Evolutionary conservation across 2,797 vertebrate species (phyloP).

Genomic region (Poecile montanus): DNA sequence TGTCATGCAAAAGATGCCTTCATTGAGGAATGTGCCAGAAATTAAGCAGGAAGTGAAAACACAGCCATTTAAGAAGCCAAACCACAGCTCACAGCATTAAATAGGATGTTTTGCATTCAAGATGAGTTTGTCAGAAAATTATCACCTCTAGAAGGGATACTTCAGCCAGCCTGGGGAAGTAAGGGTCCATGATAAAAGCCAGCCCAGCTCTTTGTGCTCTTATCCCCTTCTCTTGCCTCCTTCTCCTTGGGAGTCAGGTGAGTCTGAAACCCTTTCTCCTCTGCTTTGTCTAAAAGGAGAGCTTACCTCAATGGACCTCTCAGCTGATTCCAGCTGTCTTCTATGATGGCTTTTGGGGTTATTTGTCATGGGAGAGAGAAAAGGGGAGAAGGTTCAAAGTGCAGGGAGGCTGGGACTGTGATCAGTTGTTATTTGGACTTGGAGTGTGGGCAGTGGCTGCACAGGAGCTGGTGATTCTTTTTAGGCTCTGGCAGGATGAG

Average conservation of each 20-base stretch:
- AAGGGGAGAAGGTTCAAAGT: neutral
- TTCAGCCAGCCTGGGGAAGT: neutral
- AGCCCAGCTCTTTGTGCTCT: neutral
- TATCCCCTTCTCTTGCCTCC: neutral
- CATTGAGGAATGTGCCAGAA: neutral
- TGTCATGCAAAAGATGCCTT: neutral
- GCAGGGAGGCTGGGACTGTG: neutral
- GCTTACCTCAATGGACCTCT: neutral
- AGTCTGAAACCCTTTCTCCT: neutral
- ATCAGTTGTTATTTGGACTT: neutral
- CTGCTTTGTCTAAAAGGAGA: neutral
- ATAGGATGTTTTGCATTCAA: neutral
- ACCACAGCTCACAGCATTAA: neutral
- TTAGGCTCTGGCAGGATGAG: neutral
- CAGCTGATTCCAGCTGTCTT: neutral
- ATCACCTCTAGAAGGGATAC: neutral
- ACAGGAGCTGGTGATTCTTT: neutral
- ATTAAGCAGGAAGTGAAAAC: neutral
- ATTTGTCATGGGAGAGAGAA: neutral
- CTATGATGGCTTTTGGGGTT: neutral
- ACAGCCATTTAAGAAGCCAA: neutral
- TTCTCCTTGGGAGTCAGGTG: neutral
- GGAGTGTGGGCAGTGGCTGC: neutral
- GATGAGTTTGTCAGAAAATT: neutral
- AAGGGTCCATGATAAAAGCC: neutral